Base-by-base conservation (phyloP, 2,888 invertebrate genomes). In the Chrysotoxum bicinctum region DNA sequence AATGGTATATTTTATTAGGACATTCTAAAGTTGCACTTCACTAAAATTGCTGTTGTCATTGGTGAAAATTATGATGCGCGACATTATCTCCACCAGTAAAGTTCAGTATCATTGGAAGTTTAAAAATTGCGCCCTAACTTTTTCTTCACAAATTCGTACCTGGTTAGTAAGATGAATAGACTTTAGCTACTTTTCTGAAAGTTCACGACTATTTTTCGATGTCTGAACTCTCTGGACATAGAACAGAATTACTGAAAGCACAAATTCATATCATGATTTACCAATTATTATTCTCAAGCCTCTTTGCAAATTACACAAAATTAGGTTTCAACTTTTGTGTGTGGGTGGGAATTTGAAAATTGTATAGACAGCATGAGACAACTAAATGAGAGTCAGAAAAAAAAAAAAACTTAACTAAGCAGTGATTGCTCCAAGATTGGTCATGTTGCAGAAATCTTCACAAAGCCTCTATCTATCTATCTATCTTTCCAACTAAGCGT, bases 341-440 rank as follows among this genome's bases (percentile, higher is more conserved):
- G 72, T 80, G 76, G 80, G 85, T 85, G 85, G 85, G 68, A 85
- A 85, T 76, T 69, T 62, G 68, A 75, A 79, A 84, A 84, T 76
- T 79, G 40, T 48, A 40, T 32, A 45, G 32, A 64, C 62, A 43
- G 2, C 52, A n/a, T 14, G 48, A 56, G 35, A 66, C 52, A 66
- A 23, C 32, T 52, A 40, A 5, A 23, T 43, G 7, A 62, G n/a
- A 30, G 16, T n/a, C 19, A 32, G 12, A 30, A 8, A 30, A 26
- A 50, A 50, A 48, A 23, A 23, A n/a, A 2, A 21, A 26, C n/a
- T 50, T 3, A 37, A 68, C 21, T 45, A 66, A 68, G 58, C 40
- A 14, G 72, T 54, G 72, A 72, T 73, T 62, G 54, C 66, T 8
- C 16, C 9, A 23, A 52, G 35, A 58, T 69, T 62, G 64, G 32